These are phyloP conservation scores for Nomia melanderi DNA, from an alignment of 1,140 invertebrate species.

Conservation along the genomic window DNA sequence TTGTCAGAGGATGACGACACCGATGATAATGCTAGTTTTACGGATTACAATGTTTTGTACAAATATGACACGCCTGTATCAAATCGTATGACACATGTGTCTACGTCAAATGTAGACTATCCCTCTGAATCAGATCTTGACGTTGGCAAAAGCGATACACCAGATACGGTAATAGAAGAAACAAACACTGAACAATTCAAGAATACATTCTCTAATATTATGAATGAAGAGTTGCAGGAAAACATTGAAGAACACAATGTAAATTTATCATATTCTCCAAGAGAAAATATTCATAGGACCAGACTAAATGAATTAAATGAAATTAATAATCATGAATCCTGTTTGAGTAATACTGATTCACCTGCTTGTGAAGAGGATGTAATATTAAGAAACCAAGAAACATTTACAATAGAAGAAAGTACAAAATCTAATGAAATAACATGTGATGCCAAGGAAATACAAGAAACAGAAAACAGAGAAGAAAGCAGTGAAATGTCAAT, in stretches of 20 bases:
- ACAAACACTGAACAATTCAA: neutral
- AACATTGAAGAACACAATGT: neutral
- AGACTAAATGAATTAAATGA: neutral
- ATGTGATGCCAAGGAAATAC: neutral
- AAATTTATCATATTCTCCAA: neutral
- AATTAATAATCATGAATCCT: neutral
- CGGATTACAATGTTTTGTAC: neutral
- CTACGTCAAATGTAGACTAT: neutral
- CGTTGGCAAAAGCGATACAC: neutral
- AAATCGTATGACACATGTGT: neutral
- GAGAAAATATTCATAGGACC: neutral
- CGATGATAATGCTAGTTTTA: neutral
- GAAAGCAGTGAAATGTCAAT: no score
- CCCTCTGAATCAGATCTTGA: neutral
- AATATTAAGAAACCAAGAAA: neutral
- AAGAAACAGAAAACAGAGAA: no score
- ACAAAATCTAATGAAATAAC: neutral
- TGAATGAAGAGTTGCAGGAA: conserved; percentile 4
- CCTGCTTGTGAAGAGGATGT: neutral
- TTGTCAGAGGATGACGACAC: conserved; percentile 18
- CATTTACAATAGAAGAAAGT: neutral
- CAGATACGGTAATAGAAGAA: neutral
- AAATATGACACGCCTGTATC: neutral
- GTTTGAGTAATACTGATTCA: neutral
- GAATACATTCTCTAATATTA: neutral